phyloP scores from a whole-genome alignment of 2,888 invertebrate species.

The Ernsta delagoae region DNA sequence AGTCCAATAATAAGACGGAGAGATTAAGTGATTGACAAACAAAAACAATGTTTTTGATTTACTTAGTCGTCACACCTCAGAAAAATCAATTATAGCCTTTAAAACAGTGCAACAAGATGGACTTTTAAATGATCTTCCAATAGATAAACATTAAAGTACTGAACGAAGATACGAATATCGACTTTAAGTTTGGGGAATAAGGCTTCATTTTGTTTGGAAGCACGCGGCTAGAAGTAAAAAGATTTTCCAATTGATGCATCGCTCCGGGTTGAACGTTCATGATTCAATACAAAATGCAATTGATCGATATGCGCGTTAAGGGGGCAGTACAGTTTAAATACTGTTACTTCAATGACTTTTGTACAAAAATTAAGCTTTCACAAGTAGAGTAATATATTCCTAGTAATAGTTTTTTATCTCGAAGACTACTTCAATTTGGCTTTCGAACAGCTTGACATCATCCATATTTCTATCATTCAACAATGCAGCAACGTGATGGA shows the following conservation, averaged over 20 bases:
- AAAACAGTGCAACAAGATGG: not conserved
- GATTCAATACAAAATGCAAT: constrained; percentile 35
- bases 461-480: too few relatives aligned
- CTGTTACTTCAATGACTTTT: not conserved
- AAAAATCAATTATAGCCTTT: constrained; percentile 16
- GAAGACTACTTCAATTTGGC: too few relatives aligned
- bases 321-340: not conserved
- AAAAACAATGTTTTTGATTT: constrained; percentile 13
- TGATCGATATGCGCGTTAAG: constrained; percentile 18
- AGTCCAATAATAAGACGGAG: too few relatives aligned
- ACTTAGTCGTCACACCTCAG: constrained; percentile 6
- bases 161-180: not conserved
- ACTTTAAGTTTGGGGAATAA: not conserved
- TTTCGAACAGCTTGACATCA: too few relatives aligned
- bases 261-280: constrained; percentile 35
- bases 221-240: constrained; percentile 14
- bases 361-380: too few relatives aligned
- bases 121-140: constrained; percentile 12
- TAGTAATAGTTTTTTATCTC: too few relatives aligned
- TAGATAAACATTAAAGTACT: constrained; percentile 12
- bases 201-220: constrained; percentile 7
- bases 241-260: constrained; percentile 36
- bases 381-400: too few relatives aligned
- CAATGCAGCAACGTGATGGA: too few relatives aligned
- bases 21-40: not conserved